Conservation (phyloP, 2,113 vertebrate species). For the Hyaena hyaena region DNA sequence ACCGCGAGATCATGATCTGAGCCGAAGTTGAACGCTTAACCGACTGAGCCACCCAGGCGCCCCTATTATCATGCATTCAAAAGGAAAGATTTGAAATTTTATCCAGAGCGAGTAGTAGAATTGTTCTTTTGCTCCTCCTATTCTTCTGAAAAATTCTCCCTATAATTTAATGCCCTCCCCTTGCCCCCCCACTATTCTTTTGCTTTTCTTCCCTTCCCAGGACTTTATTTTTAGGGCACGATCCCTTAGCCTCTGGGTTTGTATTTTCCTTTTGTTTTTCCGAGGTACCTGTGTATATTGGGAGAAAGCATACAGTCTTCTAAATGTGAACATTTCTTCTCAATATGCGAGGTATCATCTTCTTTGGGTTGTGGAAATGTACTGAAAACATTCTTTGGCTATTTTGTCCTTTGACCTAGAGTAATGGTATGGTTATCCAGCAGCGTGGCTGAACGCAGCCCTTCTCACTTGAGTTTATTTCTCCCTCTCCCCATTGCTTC, state of each 20-base stretch:
- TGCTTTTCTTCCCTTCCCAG: background rate
- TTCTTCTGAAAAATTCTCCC: background rate
- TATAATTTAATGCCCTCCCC: background rate
- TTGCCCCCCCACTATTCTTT: background rate
- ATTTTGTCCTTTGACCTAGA: background rate
- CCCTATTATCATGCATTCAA: background rate
- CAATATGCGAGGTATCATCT: background rate
- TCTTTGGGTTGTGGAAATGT: background rate
- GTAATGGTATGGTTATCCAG: background rate
- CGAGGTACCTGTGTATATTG: background rate
- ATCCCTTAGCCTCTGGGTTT: background rate
- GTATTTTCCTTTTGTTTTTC: background rate
- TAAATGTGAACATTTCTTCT: background rate
- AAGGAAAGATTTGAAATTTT: conserved; percentile 1
- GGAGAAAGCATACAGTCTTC: background rate
- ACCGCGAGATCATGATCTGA: too few species aligned
- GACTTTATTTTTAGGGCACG: background rate
- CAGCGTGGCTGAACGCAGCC: background rate
- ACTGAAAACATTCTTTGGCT: background rate
- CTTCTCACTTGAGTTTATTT: background rate
- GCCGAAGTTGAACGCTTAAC: too few species aligned
- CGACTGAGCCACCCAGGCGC: too few species aligned
- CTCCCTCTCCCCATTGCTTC: background rate
- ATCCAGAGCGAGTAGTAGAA: background rate
- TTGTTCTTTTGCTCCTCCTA: background rate